Base-by-base conservation (phyloP, 2,113 vertebrate genomes). In the Meleagris gallopavo region DNA sequence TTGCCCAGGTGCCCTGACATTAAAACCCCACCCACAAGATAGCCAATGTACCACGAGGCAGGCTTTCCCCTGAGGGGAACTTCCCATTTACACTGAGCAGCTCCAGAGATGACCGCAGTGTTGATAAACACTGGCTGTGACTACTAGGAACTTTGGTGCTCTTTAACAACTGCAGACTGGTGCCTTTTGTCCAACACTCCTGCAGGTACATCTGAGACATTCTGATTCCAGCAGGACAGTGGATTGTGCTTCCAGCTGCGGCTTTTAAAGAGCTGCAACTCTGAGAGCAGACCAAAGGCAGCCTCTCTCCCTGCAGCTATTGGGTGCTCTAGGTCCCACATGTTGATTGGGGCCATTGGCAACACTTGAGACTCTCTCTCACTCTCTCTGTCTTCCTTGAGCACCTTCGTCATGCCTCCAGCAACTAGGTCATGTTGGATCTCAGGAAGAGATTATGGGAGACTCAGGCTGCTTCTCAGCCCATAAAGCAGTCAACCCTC, bases 291-390 rank as follows among this genome's bases (percentile, higher is more conserved):
- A 64, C 40, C 17, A 57, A 27, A 74, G 21, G 60, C 48, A 65
- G n/a, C 6, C 5, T 20, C 70, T 55, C n/a, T 45, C 8, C 18
- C 19, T 12, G 20, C 1, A 1, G 21, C 27, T 71, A 27, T 4
- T 1, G 1, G 1, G 9, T 18, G 25, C 32, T 62, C 27, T 0
- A 0, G 15, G 10, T 3, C 8, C 25, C 3, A 0, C 13, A 34
- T 2, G 5, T 32, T 18, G 17, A 9, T 4, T 24, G 30, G 19
- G 40, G 24, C 22, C 25, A 1, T 29, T 2, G 1, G 6, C 30
- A 82, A 13, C 0, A 1, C 7, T 38, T 32, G 32, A 36, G 8
- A 50, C 2, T 20, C 30, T 24, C 48, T 54, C 27, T 54, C 52
- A 57, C 16, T 32, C 30, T 55, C 54, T 55, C 54, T 55, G 29